Percentiles rank a stretch among this genome's conserved stretches.
phyloP scores from a whole-genome alignment of 2,113 vertebrate genomes.

The Grantiella picta region DNA sequence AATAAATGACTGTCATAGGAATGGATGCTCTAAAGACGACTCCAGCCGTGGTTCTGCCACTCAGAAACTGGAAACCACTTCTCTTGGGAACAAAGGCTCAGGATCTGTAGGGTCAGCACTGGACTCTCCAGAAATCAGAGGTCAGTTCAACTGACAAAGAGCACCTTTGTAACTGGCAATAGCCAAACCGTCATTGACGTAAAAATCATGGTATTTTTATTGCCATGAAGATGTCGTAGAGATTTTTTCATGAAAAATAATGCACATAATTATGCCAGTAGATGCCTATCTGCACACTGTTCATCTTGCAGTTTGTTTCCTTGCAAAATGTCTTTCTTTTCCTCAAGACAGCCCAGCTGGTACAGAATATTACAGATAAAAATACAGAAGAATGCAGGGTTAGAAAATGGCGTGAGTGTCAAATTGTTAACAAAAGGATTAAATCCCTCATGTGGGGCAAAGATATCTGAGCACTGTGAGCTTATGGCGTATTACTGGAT shows the following conservation, averaged over 20 bases:
- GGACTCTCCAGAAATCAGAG: slow-evolving; percentile 46
- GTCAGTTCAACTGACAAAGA: slow-evolving; percentile 47
- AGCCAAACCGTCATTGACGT: neutral
- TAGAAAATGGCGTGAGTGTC: neutral
- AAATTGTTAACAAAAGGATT: neutral
- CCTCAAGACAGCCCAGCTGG: neutral
- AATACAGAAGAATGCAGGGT: neutral
- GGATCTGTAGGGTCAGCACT: neutral
- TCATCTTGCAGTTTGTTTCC: neutral
- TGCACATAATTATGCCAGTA: neutral
- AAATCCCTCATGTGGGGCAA: neutral
- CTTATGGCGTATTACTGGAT: neutral
- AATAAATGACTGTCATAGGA: slow-evolving; percentile 6
- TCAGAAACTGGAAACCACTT: slow-evolving; percentile 41
- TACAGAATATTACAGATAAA: neutral
- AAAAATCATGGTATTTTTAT: neutral
- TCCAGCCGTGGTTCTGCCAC: slow-evolving; percentile 25
- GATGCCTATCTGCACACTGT: neutral
- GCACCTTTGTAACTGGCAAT: neutral
- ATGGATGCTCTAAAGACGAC: slow-evolving; percentile 61
- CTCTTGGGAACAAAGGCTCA: slow-evolving; percentile 49
- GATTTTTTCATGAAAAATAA: neutral
- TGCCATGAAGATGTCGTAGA: neutral
- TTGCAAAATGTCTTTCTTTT: neutral
- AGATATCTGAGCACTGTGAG: neutral